Percentiles rank a stretch among this genome's conserved stretches.
Evolutionary conservation across 2,113 vertebrate genomes (phyloP).

Genomic region (Neogobius melanostomus): DNA sequence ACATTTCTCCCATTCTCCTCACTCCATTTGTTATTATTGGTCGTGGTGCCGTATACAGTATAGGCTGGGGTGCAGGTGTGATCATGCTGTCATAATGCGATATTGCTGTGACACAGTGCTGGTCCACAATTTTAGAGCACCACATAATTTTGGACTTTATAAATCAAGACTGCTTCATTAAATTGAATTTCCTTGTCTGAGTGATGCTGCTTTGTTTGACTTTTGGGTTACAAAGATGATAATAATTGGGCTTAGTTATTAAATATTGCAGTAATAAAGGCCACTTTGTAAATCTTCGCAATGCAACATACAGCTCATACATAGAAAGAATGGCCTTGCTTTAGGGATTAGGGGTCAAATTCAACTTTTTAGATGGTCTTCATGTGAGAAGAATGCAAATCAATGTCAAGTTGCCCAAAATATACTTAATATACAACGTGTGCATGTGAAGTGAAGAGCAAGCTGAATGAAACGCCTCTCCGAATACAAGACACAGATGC

Average conservation of each 20-base stretch:
- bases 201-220: neutral
- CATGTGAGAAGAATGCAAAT: neutral
- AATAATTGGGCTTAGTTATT: neutral
- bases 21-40: constrained; percentile 62
- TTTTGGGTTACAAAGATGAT: neutral
- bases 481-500: constrained; percentile 63
- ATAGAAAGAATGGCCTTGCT: neutral
- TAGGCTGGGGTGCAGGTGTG: constrained; percentile 18
- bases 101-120: constrained; percentile 34
- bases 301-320: neutral
- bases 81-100: constrained; percentile 41
- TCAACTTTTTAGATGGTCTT: neutral
- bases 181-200: neutral
- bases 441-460: constrained; percentile 31
- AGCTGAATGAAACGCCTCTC: constrained; percentile 62
- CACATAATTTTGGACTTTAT: constrained; percentile 19
- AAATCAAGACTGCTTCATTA: constrained; percentile 16
- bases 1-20: constrained; percentile 45
- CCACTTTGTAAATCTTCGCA: neutral
- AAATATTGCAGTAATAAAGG: neutral
- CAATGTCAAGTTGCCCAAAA: constrained; percentile 1
- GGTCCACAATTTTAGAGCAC: neutral
- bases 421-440: constrained; percentile 5
- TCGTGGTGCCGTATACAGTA: constrained; percentile 63
- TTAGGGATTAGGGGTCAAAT: neutral